Percentiles rank a stretch among this genome's conserved stretches.
These are phyloP conservation scores for Lagocephalus sceleratus DNA, from an alignment of 2,797 vertebrate genomes.

Conservation along the genomic window DNA sequence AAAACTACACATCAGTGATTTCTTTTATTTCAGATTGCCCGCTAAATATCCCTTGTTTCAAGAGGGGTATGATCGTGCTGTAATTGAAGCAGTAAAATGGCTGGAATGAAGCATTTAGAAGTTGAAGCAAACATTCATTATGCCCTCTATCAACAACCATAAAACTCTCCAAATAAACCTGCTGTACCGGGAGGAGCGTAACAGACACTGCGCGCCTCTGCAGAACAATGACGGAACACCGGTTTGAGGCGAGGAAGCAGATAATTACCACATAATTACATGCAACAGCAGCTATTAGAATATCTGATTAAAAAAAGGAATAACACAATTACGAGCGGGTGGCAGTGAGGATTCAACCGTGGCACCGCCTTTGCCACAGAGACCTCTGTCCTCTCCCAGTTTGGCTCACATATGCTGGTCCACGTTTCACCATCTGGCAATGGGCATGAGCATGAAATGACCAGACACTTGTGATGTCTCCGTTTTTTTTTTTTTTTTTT, in stretches of 20 bases:
- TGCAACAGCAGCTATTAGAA: slow-evolving; percentile 72
- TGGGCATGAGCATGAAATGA: slow-evolving; percentile 55
- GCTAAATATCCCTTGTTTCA: slow-evolving; percentile 61
- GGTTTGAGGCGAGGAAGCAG: slow-evolving; percentile 68
- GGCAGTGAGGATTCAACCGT: slow-evolving; percentile 73
- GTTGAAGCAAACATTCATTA: slow-evolving; percentile 33
- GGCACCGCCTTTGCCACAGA: slow-evolving; percentile 55
- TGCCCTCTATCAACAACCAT: slow-evolving; percentile 26
- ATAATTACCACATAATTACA: slow-evolving; percentile 77
- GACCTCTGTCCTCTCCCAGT: slow-evolving; percentile 61
- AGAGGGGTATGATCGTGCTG: slow-evolving; percentile 26
- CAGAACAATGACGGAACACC: slow-evolving; percentile 57
- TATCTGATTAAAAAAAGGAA: slow-evolving; percentile 58
- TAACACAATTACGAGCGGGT: slow-evolving; percentile 67
- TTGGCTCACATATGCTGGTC: slow-evolving; percentile 73
- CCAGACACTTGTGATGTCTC: slow-evolving; percentile 37
- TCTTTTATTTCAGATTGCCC: slow-evolving; percentile 47
- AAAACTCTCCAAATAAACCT: slow-evolving; percentile 28
- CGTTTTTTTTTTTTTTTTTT: slow-evolving; percentile 16
- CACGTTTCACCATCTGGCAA: slow-evolving; percentile 71
- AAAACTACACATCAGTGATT: slow-evolving; percentile 71
- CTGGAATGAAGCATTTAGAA: slow-evolving; percentile 22
- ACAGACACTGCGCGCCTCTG: slow-evolving; percentile 58
- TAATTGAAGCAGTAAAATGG: slow-evolving; percentile 25
- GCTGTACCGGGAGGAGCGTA: slow-evolving; percentile 40